Evolutionary conservation across 2,888 invertebrate species (phyloP).

Genomic region (Temnothorax rugatulus): DNA sequence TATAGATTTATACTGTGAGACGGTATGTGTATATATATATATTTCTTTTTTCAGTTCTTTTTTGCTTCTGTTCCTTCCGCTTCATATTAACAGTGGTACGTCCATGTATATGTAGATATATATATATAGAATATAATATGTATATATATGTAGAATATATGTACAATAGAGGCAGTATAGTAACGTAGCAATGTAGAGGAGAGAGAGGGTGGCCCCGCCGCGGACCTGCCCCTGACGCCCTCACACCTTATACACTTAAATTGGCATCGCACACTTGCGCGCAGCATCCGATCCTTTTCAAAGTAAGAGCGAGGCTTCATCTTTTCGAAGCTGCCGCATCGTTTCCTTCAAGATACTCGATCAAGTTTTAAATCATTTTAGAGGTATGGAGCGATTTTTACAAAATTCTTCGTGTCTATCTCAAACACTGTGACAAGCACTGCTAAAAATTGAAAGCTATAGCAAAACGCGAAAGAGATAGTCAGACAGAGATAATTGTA

Average conservation of each 20-base stretch:
- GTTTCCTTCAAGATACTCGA: conserved; percentile 34
- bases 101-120: conserved; percentile 78
- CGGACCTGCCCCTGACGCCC: conserved; percentile 84
- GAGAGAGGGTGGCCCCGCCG: conserved; percentile 84
- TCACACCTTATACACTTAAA: conserved; percentile 74
- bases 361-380: conserved; percentile 4
- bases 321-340: conserved; percentile 50
- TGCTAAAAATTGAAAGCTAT: background rate
- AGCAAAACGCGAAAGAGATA: background rate
- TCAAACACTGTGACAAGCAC: background rate
- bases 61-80: conserved; percentile 47
- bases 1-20: conserved; percentile 65
- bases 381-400: background rate
- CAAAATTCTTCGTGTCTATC: background rate
- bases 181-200: conserved; percentile 85
- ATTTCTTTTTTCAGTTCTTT: conserved; percentile 13
- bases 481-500: background rate
- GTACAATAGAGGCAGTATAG: conserved; percentile 85
- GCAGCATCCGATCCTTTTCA: conserved; percentile 70
- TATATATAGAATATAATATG: conserved; percentile 75
- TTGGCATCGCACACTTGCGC: conserved; percentile 76
- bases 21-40: conserved; percentile 78
- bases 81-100: conserved; percentile 76
- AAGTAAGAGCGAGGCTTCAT: conserved; percentile 74
- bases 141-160: conserved; percentile 81